These are phyloP conservation scores for Ernsta delagoae DNA, from an alignment of 2,888 invertebrate genomes.

Conservation along the genomic window DNA sequence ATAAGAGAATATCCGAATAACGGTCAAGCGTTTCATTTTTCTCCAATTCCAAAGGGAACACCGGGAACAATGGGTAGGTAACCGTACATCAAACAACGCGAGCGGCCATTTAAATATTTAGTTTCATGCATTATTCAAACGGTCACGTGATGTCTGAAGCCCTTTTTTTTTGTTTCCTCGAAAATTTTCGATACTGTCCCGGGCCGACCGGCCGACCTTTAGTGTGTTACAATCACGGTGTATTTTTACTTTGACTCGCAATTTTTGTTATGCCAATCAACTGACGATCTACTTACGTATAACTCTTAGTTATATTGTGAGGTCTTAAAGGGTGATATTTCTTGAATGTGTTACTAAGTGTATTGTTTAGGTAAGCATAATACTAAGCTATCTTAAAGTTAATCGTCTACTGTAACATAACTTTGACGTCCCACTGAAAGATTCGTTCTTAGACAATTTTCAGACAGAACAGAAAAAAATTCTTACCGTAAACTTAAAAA, in stretches of 20 bases:
- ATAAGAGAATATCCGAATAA: background rate
- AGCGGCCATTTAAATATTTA: conserved; percentile 36
- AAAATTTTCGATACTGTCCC: conserved; percentile 24
- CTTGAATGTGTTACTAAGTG: no score
- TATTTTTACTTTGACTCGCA: conserved; percentile 7
- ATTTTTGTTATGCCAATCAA: conserved; percentile 1
- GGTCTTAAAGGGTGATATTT: background rate
- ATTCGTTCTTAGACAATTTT: no score
- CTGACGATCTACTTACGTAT: background rate
- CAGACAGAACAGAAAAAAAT: no score
- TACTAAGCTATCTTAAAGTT: no score
- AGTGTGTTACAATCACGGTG: conserved; percentile 13
- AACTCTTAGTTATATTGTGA: background rate
- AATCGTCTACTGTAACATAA: no score
- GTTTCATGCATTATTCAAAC: conserved; percentile 37
- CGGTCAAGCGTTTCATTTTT: conserved; percentile 8
- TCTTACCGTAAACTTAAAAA: no score
- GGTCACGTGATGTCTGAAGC: conserved; percentile 28
- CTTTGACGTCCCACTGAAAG: no score
- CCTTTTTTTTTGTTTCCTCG: conserved; percentile 12
- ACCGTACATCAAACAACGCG: conserved; percentile 28
- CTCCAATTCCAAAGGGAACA: background rate
- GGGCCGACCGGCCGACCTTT: conserved; percentile 11
- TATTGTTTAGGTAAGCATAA: no score
- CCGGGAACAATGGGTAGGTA: conserved; percentile 13